Evolutionary conservation across 1,140 invertebrate species (phyloP), one percentile per base, ranked within the genome.

Genomic region (Archivesica marissinica): DNA sequence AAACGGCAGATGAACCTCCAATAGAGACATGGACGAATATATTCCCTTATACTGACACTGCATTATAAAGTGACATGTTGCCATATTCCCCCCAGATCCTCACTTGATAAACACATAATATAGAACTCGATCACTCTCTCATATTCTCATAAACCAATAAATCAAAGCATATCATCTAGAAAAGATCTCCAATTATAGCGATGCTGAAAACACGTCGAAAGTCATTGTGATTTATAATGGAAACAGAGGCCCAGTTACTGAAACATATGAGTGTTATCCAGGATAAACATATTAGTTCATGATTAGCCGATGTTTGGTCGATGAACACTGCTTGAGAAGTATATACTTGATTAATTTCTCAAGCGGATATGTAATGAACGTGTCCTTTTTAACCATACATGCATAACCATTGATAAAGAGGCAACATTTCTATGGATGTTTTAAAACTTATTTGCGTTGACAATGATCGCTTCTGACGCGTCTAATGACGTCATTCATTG

Each of bases 181-280:
- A 79, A 61, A 64, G 38, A 79, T 79, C 77, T 79, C 59, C 77
- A 79, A 79, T 79, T 68, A 79, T 50, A 50, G 41, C 25, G 20
- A 6, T 61, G 35, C 38, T 64, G 59, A 41, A 79, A 79, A 79
- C 77, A 79, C 59, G 77, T 50, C 77, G 59, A 79, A 35, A 50
- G 30, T 47, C 61, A 66, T 33, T 28, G 59, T 38, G 77, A 66
- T 79, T 79, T 79, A 79, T 79, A 50, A 79, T 61, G 25, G 44
- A 79, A 64, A 79, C 25, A 68, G 20, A 66, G 77, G 68, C 41
- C 20, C 68, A 47, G 35, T 72, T 72, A 72, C 50, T 15, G 23
- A 30, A 72, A 44, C 68, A 72, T 72, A 72, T 72, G 68, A 72
- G 68, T 72, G 20, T 30, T 25, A 38, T 44, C 68, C 28, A 17